Percentiles rank a stretch among this genome's conserved stretches.
Evolutionary conservation across 2,113 vertebrate genomes (phyloP).

Genomic region (Menidia beryllina): DNA sequence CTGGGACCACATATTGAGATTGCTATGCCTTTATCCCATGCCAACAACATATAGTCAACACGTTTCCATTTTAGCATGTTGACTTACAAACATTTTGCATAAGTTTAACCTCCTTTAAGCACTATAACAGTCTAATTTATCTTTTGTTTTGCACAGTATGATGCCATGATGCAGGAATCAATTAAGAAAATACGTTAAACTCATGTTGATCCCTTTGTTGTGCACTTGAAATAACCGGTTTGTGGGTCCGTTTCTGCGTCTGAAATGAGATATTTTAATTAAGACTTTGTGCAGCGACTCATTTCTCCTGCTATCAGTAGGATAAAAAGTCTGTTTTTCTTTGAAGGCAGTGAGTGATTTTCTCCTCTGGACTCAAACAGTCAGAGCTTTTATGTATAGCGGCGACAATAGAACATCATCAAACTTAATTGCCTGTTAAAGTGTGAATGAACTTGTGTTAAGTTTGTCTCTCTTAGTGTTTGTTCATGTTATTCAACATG

Average conservation of each 20-base stretch:
- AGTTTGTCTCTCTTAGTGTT: constrained; percentile 37
- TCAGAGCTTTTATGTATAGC: background rate
- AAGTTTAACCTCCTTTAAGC: too few relatives aligned
- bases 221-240: background rate
- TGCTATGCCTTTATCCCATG: too few relatives aligned
- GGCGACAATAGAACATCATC: constrained; percentile 32
- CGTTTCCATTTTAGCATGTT: too few relatives aligned
- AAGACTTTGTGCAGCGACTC: background rate
- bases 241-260: background rate
- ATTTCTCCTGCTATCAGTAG: constrained; percentile 2
- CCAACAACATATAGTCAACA: too few relatives aligned
- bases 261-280: constrained; percentile 14
- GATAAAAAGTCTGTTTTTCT: background rate
- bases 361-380: constrained; percentile 5
- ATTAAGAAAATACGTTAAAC: too few relatives aligned
- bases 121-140: too few relatives aligned
- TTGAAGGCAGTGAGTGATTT: background rate
- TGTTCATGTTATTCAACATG: constrained; percentile 36
- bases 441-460: constrained; percentile 51
- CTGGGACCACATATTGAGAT: too few relatives aligned
- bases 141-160: background rate
- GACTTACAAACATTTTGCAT: too few relatives aligned
- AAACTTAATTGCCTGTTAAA: constrained; percentile 52
- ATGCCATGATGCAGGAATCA: background rate
- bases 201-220: background rate